Conservation (phyloP, 2,797 vertebrate species). For the Sarcoramphus papa region DNA sequence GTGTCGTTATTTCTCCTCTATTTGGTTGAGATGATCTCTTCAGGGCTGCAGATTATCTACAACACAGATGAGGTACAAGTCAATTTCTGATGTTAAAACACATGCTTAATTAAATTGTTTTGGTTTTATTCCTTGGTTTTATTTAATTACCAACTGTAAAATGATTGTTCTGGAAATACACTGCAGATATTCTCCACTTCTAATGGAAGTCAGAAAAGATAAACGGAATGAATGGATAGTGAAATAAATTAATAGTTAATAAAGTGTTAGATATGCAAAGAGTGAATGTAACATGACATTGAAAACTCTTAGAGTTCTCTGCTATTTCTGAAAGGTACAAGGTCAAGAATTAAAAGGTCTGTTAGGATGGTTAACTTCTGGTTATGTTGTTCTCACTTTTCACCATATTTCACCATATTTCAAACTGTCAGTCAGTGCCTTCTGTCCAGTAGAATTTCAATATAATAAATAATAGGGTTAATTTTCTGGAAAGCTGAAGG, state of each 20-base stretch:
- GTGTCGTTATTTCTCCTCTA: slow-evolving; percentile 92
- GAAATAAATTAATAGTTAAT: not conserved
- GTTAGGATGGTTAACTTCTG: not conserved
- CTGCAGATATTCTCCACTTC: not conserved
- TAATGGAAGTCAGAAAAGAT: not conserved
- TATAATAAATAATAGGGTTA: not conserved
- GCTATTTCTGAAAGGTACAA: not conserved
- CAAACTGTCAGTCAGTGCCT: not conserved
- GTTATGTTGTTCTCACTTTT: not conserved
- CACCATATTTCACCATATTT: not conserved
- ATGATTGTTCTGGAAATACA: not conserved
- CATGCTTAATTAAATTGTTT: not conserved
- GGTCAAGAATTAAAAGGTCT: not conserved
- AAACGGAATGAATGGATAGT: not conserved
- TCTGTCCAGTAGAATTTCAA: not conserved
- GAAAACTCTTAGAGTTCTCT: not conserved
- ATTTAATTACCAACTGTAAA: not conserved
- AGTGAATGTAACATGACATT: not conserved
- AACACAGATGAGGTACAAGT: slow-evolving; percentile 93
- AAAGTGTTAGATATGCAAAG: not conserved
- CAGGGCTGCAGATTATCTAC: slow-evolving; percentile 95
- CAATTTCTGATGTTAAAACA: not conserved
- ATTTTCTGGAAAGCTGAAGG: not conserved
- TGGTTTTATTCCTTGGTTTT: not conserved
- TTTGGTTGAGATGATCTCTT: slow-evolving; percentile 97